phyloP scores from a whole-genome alignment of 2,888 invertebrate species.

The Myopa tessellatipennis region DNA sequence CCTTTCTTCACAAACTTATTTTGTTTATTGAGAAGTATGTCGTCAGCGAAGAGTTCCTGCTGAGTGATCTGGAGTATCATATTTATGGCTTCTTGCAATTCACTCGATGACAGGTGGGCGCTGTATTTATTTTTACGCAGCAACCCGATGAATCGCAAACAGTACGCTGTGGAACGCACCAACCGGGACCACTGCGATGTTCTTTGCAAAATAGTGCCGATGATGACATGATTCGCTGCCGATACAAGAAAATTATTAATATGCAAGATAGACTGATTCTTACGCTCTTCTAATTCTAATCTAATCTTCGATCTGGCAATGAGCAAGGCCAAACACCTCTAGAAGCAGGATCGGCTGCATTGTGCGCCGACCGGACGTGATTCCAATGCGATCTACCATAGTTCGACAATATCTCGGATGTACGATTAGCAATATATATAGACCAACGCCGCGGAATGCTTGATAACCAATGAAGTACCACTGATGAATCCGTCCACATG shows the following conservation, averaged over 20 bases:
- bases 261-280: neutral
- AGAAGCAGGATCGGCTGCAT: conserved; percentile 16
- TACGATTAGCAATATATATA: neutral
- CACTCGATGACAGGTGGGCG: neutral
- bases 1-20: neutral
- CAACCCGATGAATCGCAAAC: neutral
- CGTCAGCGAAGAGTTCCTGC: conserved; percentile 1
- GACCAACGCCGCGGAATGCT: too few species aligned
- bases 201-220: neutral
- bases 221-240: neutral
- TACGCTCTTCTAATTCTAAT: conserved; percentile 11
- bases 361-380: conserved; percentile 4
- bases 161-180: neutral
- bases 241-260: conserved; percentile 12
- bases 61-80: neutral
- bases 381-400: conserved; percentile 9
- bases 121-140: neutral
- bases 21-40: neutral
- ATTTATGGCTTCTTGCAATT: neutral
- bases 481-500: too few species aligned
- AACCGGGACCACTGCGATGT: conserved; percentile 2
- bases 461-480: too few species aligned
- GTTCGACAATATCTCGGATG: conserved; percentile 12
- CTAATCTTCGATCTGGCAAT: neutral
- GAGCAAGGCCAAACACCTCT: neutral